These are phyloP conservation scores for Stenoptilia bipunctidactyla DNA, from an alignment of 2,888 invertebrate genomes.

Conservation along the genomic window DNA sequence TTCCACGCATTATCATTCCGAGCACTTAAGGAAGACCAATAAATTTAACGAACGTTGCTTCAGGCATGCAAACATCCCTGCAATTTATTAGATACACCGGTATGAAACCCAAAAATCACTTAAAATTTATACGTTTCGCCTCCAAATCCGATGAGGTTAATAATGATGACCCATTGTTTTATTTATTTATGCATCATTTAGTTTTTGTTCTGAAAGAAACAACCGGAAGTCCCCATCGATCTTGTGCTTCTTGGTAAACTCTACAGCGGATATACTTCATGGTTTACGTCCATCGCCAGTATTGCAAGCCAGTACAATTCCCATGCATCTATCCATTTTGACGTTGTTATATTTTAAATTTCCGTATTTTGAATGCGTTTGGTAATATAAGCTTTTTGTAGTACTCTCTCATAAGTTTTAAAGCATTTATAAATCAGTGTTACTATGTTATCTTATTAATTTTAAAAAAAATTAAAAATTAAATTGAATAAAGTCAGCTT, in stretches of 20 bases:
- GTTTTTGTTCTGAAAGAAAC: constrained; percentile 22
- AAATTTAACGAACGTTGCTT: constrained; percentile 34
- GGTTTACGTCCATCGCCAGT: constrained; percentile 59
- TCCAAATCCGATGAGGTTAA: not conserved
- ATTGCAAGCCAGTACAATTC: constrained; percentile 33
- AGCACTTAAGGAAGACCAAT: constrained; percentile 40
- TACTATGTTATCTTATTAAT: no score
- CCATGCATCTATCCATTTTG: constrained; percentile 43
- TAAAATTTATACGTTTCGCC: no score
- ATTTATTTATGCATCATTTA: constrained; percentile 45
- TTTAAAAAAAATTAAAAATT: not conserved
- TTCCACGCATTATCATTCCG: constrained; percentile 65
- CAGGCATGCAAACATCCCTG: constrained; percentile 45
- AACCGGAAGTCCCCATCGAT: constrained; percentile 34
- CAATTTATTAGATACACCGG: constrained; percentile 30
- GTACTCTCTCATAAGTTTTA: constrained; percentile 20
- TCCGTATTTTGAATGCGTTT: constrained; percentile 40
- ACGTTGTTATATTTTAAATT: constrained; percentile 29
- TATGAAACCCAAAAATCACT: constrained; percentile 7
- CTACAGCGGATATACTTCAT: constrained; percentile 63
- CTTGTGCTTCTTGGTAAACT: constrained; percentile 69
- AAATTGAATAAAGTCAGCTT: not conserved
- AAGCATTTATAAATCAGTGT: not conserved
- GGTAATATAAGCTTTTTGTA: constrained; percentile 37
- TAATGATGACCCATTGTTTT: not conserved